Conservation (phyloP, 2,797 vertebrate species). For the Scolopax bukidnonensis region DNA sequence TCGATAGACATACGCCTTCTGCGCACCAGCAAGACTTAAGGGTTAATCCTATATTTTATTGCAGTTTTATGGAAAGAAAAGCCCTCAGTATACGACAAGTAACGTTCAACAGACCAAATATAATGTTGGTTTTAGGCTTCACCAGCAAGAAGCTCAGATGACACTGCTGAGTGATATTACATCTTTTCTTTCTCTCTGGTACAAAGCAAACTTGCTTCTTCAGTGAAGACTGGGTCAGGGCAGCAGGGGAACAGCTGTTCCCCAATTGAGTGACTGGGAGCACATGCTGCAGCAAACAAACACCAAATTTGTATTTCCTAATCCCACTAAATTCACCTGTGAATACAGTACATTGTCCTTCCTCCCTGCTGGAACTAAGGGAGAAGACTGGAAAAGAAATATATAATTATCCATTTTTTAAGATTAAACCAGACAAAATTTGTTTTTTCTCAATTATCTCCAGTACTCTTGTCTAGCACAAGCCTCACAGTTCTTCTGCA, state of each 20-base stretch:
- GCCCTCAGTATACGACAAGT: background rate
- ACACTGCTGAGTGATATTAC: no score
- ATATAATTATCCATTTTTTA: background rate
- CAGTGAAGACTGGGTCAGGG: background rate
- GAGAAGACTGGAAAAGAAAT: background rate
- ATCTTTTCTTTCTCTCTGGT: background rate
- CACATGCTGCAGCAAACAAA: background rate
- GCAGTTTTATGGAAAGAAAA: background rate
- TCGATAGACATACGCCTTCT: background rate
- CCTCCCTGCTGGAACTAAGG: background rate
- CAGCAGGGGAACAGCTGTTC: background rate
- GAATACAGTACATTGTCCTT: background rate
- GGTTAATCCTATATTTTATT: background rate
- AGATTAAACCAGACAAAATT: background rate
- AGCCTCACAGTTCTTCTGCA: background rate
- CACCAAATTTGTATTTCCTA: accelerated
- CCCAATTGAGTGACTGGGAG: background rate
- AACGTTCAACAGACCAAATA: background rate
- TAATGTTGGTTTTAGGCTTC: background rate
- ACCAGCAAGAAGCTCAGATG: background rate
- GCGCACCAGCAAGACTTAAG: background rate
- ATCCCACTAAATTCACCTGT: background rate
- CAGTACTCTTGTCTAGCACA: background rate
- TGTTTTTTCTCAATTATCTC: background rate
- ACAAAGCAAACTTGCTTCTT: background rate